Evolutionary conservation across 2,113 vertebrate species (phyloP).

Genomic region (Microcebus lehilahytsara): DNA sequence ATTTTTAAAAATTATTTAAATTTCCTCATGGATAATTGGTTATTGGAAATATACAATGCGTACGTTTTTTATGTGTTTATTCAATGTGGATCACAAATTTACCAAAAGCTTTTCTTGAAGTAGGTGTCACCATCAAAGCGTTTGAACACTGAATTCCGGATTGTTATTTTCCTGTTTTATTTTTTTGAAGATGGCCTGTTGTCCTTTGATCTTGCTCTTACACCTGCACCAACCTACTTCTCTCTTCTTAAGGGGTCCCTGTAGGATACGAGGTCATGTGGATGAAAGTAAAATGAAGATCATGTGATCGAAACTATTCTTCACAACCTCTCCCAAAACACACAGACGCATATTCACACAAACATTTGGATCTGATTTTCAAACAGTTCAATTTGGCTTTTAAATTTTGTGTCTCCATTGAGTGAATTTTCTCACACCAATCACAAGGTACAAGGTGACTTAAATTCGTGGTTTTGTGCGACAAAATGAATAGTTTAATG

Average conservation of each 20-base stretch:
- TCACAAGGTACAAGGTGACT: neutral
- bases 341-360: constrained; percentile 35
- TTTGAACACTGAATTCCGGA: neutral
- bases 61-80: neutral
- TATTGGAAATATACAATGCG: too few species aligned
- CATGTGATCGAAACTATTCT: constrained; percentile 63
- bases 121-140: constrained; percentile 17
- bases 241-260: constrained; percentile 55
- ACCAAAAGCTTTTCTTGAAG: neutral
- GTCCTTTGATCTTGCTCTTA: constrained; percentile 58
- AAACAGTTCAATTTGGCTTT: constrained; percentile 51
- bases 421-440: neutral
- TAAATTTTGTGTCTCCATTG: neutral
- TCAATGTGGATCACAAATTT: neutral
- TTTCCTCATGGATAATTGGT: too few species aligned
- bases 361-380: constrained; percentile 57
- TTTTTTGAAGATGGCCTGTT: constrained; percentile 33
- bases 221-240: constrained; percentile 55
- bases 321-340: constrained; percentile 76
- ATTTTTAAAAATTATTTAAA: too few species aligned
- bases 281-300: constrained; percentile 54
- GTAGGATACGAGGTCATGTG: constrained; percentile 49
- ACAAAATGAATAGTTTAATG: neutral
- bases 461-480: neutral
- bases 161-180: neutral